Base-by-base conservation (phyloP, 2,113 vertebrate species). In the Brienomyrus longianalis region DNA sequence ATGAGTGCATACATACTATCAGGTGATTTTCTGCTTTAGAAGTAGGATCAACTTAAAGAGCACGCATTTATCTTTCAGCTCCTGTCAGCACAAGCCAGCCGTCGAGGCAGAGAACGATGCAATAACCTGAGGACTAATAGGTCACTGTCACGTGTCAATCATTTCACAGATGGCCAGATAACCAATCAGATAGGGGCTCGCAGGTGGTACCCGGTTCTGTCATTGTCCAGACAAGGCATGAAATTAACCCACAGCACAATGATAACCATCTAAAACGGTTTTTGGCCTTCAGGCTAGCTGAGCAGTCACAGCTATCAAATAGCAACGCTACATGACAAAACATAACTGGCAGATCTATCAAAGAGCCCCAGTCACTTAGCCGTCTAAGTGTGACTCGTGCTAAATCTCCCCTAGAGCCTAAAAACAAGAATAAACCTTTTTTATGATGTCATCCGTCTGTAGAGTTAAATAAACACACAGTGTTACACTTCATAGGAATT, bases 141-240 rank as follows among this genome's bases (percentile, higher is more conserved):
- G 95, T 95, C 94, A 94, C 95, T 96, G 95, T 95, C 95, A 95
- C 93, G 94, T 96, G 95, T 95, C 95, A 95, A 93, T 96, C 95
- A 95, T 92, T 92, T 93, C 92, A 93, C 94, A 93, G 93, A 93
- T 92, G 52, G 92, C 95, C 94, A 95, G 95, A 96, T 94, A 92
- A 52, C 88, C 88, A 54, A 35, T 66, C 80, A 90, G 92, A 94
- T 94, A 92, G 92, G 89, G 13, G 47, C 54, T 92, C 39, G 21
- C 90, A 50, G 89, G 62, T 77, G 91, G 93, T 94, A 92, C 90
- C 84, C 43, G 50, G n/a, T 80, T 50, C 83, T 91, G 91, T 90
- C 88, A 83, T 91, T 91, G 91, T 91, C 91, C 90, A 50, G 83
- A 88, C 83, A 89, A 92, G 90, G 86, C 90, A 87, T 88, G 54